Percentiles rank a stretch among this genome's conserved stretches.
These are phyloP conservation scores for Chamaea fasciata DNA, from an alignment of 2,113 vertebrate genomes.

Conservation along the genomic window DNA sequence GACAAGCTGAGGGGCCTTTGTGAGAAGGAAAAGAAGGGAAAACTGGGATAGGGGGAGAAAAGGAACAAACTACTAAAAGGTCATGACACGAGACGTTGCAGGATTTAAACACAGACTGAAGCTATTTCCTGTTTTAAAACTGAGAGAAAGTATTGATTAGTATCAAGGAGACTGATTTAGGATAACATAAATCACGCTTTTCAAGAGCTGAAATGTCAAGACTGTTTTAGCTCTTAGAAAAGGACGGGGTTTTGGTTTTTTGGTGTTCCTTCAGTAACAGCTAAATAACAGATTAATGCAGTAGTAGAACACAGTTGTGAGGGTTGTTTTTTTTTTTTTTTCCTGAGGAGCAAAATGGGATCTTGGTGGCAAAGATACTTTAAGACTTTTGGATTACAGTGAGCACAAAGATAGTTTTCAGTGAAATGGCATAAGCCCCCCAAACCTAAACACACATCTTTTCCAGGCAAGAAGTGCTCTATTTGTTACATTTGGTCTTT, in stretches of 20 bases:
- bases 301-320: background rate
- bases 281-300: background rate
- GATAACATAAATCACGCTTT: slow-evolving; percentile 4
- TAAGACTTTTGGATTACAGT: background rate
- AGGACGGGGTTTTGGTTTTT: background rate
- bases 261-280: background rate
- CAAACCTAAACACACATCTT: background rate
- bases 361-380: background rate
- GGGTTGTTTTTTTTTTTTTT: no score
- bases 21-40: background rate
- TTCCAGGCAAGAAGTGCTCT: background rate
- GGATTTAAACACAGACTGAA: slow-evolving; percentile 57
- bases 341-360: background rate
- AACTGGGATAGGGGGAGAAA: background rate
- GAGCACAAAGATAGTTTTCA: background rate
- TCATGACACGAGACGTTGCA: slow-evolving; percentile 8
- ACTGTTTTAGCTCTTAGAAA: background rate
- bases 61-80: slow-evolving; percentile 34
- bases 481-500: fast-evolving
- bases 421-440: background rate
- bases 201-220: background rate
- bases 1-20: background rate
- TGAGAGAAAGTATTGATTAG: slow-evolving; percentile 54
- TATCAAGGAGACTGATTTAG: slow-evolving; percentile 23
- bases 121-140: slow-evolving; percentile 63